phyloP scores from a whole-genome alignment of 2,797 vertebrate species.

The Petrocephalus sullivani region DNA sequence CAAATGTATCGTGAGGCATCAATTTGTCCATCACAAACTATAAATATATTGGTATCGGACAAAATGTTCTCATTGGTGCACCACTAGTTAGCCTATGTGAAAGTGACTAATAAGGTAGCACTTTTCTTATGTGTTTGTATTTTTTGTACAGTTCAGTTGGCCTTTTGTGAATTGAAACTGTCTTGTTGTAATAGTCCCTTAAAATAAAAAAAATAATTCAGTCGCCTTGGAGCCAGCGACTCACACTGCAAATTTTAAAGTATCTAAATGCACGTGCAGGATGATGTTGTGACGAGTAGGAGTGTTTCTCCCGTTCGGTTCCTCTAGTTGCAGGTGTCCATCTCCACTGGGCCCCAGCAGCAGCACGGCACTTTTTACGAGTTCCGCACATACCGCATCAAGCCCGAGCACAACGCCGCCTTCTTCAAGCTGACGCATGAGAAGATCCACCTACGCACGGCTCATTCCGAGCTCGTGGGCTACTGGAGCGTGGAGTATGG shows the following conservation, averaged over 20 bases:
- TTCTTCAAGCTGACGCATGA: slow-evolving; percentile 72
- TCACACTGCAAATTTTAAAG: not conserved
- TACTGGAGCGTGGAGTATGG: slow-evolving; percentile 82
- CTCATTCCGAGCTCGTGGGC: slow-evolving; percentile 79
- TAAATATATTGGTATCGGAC: not conserved
- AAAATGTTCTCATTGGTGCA: not conserved
- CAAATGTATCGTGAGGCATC: too few species aligned
- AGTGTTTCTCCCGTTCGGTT: not conserved
- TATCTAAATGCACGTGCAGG: not conserved
- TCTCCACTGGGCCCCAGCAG: slow-evolving; percentile 35
- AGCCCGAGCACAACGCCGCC: slow-evolving; percentile 69
- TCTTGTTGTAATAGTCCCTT: not conserved
- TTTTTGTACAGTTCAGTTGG: not conserved
- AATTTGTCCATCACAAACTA: not conserved
- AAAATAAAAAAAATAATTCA: too few species aligned
- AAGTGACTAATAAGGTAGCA: not conserved
- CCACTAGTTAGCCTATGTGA: not conserved
- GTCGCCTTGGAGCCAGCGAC: not conserved
- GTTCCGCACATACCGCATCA: slow-evolving; percentile 76
- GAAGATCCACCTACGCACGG: slow-evolving; percentile 70
- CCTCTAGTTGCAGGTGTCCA: not conserved
- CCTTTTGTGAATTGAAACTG: not conserved
- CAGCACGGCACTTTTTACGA: slow-evolving; percentile 70
- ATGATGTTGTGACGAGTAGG: not conserved
- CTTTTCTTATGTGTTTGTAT: not conserved